Evolutionary conservation across 1,140 invertebrate species (phyloP), one percentile per base, ranked within the genome.

Genomic region (Magallana ariakensis): DNA sequence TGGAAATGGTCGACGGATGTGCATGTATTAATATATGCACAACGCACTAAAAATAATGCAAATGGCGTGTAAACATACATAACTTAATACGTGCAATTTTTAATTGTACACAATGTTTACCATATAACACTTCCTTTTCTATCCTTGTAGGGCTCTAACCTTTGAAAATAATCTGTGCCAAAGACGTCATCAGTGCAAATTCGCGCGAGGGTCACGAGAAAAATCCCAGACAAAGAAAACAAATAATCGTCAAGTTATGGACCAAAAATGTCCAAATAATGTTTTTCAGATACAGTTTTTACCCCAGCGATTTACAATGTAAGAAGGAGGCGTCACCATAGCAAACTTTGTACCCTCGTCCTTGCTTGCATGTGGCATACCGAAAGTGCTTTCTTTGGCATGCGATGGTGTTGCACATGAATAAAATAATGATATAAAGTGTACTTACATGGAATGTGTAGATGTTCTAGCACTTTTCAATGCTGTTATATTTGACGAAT

Each of bases 391-490:
- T 26, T 26, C 22, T 33, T 26, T 13, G 33, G 4, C 8, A 22
- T 26, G 19, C 19, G 1, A 75, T 26, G 13, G 33, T 75, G 26
- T 22, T 11, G 11, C 66, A 26, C 22, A 13, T 26, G 13, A 11
- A 13, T 26, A 22, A 22, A 75, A 26, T 46, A 75, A 9, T 26
- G 11, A 33, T 10, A 26, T 10, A 13, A 46, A 26, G 22, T 75
- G 9, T 33, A 75, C 66, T 75, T 26, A 75, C 66, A 13, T 75
- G 66, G 66, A 75, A 75, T 75, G 66, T 75, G 66, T 70, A 22
- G 55, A 85, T 88, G 16, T 9, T 46, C 80, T 82, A 58, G 83
- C 85, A 83, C 75, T 85, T 85, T 26, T 54, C 80, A 33, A 87
- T 80, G 57, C 33, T 70, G 2, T 87, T 80, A 16, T 82, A 56